A percentile compares a stretch with the other conserved stretches of the same genome.
Conservation (phyloP, 2,113 vertebrate genomes). For the Catharus bicknelli region DNA sequence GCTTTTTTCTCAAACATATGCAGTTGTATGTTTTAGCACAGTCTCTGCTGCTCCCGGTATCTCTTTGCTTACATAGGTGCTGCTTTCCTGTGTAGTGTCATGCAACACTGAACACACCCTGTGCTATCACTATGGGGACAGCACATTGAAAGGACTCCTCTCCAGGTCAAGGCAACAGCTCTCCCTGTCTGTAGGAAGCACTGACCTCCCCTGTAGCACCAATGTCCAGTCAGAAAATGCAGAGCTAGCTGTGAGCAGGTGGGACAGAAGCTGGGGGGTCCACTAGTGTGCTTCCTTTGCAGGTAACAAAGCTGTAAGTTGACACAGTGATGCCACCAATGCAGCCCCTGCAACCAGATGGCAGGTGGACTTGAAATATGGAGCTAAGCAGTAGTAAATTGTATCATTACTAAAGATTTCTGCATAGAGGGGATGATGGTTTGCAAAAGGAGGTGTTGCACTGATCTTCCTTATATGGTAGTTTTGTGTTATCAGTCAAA, state of each 20-base stretch:
- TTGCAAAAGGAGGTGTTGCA: not conserved
- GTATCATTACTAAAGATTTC: not conserved
- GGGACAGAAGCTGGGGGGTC: not conserved
- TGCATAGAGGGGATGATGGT: not conserved
- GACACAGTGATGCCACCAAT: not conserved
- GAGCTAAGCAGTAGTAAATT: not conserved
- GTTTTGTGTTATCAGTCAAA: not conserved
- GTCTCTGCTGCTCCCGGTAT: not conserved
- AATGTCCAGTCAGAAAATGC: not conserved
- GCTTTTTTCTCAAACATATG: not conserved
- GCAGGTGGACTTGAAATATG: not conserved
- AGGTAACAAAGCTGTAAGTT: not conserved
- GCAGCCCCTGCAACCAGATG: not conserved
- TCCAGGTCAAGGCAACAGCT: not conserved
- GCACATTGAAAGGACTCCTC: not conserved
- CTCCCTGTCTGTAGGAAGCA: not conserved
- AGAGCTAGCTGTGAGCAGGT: not conserved
- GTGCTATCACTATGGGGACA: too few species aligned
- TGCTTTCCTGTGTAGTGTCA: accelerated
- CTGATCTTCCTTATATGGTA: not conserved
- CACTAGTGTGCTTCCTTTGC: accelerated
- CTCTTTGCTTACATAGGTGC: not conserved
- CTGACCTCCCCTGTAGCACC: accelerated
- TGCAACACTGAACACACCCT: not conserved
- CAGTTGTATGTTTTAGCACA: accelerated